Base-by-base conservation (phyloP, 2,888 invertebrate genomes). In the Danaus chrysippus region DNA sequence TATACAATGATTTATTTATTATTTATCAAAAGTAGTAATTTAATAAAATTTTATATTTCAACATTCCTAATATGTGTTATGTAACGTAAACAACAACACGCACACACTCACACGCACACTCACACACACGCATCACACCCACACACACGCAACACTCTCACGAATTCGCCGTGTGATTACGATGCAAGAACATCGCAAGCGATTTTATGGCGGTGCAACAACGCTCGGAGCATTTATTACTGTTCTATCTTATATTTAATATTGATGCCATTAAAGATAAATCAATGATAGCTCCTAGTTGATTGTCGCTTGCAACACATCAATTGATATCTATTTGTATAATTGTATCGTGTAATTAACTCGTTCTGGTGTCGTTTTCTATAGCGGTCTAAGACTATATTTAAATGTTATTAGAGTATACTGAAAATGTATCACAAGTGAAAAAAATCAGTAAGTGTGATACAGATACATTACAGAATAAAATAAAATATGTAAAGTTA, bases 161-260 rank as follows among this genome's bases (percentile, higher is more conserved):
- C 11, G 23, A 54, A n/a, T 17, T 55, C 10, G 19, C 53, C 15
- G 58, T 71, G 65, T 72, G 63, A 59, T 62, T 65, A 74, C 69
- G 68, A 61, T 59, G 58, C 59, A 49, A 58, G 54, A 57, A 73
- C 66, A 76, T 73, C 81, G 82, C 84, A 84, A 81, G 85, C 85
- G 83, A 84, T 79, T 76, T 73, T 71, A 70, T 71, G 66, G 71
- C 77, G 78, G 76, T 79, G 79, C 81, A 81, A 79, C 78, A 78
- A 82, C 82, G 54, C 41, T 12, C 12, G 15, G 54, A 11, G 54
- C 59, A 82, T 49, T 49, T 17, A 49, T 49, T 49, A 49, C 49
- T 49, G 49, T 49, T 2, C 49, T 17, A 49, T 49, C 49, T 49
- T 49, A 17, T 49, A 15, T 49, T 49, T 49, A 17, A 17, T n/a